phyloP scores from a whole-genome alignment of 1,140 invertebrate genomes.

The Apocrypta bakeri region DNA sequence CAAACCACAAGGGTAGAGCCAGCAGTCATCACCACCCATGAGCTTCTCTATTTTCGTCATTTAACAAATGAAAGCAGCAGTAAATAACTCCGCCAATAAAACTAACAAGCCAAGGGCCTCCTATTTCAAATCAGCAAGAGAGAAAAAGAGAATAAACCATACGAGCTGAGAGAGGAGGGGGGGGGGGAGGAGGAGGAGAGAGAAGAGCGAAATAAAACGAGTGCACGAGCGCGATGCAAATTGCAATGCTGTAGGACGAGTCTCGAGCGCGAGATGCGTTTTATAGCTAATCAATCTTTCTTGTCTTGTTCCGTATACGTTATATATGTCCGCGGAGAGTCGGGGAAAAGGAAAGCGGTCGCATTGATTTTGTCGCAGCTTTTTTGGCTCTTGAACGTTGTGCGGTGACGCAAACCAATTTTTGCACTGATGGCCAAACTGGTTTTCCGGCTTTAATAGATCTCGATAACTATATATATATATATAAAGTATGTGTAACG shows the following conservation, averaged over 20 bases:
- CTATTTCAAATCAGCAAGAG: slow-evolving; percentile 5
- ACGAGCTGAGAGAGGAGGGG: neutral
- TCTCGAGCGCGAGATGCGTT: slow-evolving; percentile 1
- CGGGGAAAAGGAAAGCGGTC: neutral
- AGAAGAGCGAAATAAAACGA: neutral
- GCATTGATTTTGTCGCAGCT: neutral
- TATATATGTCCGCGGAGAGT: neutral
- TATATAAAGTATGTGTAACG: no score
- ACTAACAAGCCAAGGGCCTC: neutral
- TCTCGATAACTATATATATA: neutral
- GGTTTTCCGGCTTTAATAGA: neutral
- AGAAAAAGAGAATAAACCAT: no score
- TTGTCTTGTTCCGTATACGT: neutral
- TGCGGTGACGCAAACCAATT: neutral
- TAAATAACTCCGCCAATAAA: neutral
- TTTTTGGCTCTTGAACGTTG: neutral
- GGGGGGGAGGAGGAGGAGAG: neutral
- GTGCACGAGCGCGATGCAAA: slow-evolving; percentile 14
- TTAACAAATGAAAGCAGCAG: slow-evolving; percentile 1
- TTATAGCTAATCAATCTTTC: slow-evolving; percentile 39
- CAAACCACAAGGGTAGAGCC: no score
- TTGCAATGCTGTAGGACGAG: slow-evolving; percentile 16
- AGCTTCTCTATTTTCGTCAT: neutral
- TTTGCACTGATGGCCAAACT: neutral
- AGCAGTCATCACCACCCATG: neutral